Conservation (phyloP, 2,797 vertebrate genomes). For the Phataginus tricuspis region DNA sequence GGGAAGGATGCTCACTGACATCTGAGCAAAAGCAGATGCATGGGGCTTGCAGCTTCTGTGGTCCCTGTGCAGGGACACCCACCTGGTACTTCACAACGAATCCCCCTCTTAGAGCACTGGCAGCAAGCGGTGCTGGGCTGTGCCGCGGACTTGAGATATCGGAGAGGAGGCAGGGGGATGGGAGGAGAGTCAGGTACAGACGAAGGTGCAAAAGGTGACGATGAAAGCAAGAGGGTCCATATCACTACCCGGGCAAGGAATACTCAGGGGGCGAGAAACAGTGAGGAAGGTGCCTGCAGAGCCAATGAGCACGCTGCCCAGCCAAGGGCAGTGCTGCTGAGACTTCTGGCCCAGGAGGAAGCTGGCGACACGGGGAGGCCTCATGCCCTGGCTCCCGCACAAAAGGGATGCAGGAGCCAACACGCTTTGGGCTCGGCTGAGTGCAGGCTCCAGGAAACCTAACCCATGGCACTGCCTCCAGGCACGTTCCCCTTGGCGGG, state of each 20-base stretch:
- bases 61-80: background rate
- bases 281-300: background rate
- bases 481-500: background rate
- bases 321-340: fast-evolving
- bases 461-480: background rate
- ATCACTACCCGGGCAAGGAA: background rate
- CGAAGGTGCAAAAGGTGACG: background rate
- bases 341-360: background rate
- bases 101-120: background rate
- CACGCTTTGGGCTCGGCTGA: background rate
- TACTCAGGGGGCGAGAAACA: fast-evolving
- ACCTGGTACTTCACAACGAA: background rate
- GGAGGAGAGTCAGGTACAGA: background rate
- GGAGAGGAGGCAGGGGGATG: background rate
- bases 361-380: background rate
- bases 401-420: background rate
- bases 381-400: background rate
- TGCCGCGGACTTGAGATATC: background rate
- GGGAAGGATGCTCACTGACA: background rate
- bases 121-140: background rate
- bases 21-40: background rate
- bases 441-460: background rate
- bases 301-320: fast-evolving
- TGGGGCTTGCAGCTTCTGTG: background rate
- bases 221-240: background rate